These are phyloP conservation scores for Styela clava DNA, from an alignment of 23 tunicate genomes.

Conservation along the genomic window DNA sequence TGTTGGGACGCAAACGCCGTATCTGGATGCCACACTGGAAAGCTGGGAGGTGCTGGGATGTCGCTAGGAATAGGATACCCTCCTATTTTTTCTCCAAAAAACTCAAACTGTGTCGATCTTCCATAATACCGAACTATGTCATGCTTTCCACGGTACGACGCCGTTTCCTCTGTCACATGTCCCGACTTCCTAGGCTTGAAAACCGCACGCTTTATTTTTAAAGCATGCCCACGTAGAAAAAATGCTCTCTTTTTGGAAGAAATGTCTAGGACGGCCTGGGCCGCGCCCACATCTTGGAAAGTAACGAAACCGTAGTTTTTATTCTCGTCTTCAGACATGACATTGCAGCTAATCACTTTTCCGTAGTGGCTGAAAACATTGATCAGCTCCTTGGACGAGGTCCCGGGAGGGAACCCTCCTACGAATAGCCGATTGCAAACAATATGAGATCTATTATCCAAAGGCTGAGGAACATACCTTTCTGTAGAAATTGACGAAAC, in stretches of 20 bases:
- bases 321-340: neutral
- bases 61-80: neutral
- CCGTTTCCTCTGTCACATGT: neutral
- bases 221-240: neutral
- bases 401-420: constrained; percentile 23
- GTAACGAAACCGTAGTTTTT: constrained; percentile 20
- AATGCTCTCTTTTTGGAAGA: neutral
- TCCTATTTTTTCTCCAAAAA: neutral
- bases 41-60: neutral
- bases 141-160: neutral
- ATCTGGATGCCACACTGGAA: neutral
- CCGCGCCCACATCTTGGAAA: constrained; percentile 2
- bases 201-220: constrained; percentile 12
- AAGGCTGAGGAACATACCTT: constrained; percentile 23
- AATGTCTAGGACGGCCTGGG: neutral
- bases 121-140: constrained; percentile 7
- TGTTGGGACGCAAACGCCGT: neutral
- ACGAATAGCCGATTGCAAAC: constrained; percentile 19
- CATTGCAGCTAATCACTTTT: constrained; percentile 6
- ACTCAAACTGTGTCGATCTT: neutral
- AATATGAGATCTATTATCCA: constrained; percentile 1
- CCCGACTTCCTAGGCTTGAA: constrained; percentile 19
- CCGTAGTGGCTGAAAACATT: constrained; percentile 11
- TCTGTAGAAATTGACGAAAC: constrained; percentile 9
- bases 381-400: constrained; percentile 3